A percentile compares a stretch with the other conserved stretches of the same genome.
These are phyloP conservation scores for Schizothorax lantsangensis DNA, from an alignment of 2,797 vertebrate genomes.

Conservation along the genomic window DNA sequence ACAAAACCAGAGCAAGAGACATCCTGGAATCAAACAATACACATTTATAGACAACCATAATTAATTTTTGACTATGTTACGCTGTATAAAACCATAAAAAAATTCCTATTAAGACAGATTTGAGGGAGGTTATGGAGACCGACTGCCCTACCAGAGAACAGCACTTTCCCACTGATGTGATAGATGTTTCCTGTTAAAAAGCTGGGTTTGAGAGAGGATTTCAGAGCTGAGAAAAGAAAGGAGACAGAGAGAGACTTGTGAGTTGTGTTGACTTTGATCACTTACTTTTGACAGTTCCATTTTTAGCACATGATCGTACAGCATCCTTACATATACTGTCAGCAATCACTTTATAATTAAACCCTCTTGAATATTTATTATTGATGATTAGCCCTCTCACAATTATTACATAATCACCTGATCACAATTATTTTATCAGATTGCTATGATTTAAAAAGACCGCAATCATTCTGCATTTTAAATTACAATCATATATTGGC, in stretches of 20 bases:
- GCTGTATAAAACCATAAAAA: not conserved
- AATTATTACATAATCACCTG: not conserved
- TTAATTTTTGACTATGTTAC: not conserved
- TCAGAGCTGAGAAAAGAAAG: conserved; percentile 79
- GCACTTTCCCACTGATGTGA: conserved; percentile 90
- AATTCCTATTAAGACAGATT: not conserved
- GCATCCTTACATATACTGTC: conserved; percentile 15
- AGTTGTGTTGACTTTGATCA: conserved; percentile 45
- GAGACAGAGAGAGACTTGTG: conserved; percentile 13
- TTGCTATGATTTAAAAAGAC: not conserved
- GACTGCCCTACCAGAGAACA: conserved; percentile 83
- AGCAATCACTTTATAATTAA: conserved; percentile 18
- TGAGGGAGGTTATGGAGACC: conserved; percentile 62
- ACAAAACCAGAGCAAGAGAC: conserved; percentile 51
- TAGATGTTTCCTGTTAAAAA: conserved; percentile 95
- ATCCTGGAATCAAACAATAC: conserved; percentile 45
- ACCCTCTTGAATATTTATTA: conserved; percentile 4
- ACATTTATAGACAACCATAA: conserved; percentile 32
- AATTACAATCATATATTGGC: not conserved
- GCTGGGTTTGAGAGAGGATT: conserved; percentile 84
- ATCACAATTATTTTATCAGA: conserved; percentile 3
- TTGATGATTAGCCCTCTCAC: not conserved
- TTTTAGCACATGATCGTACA: conserved; percentile 38
- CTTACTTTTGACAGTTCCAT: conserved; percentile 33
- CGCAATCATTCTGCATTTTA: not conserved